Conservation (phyloP, 2,113 vertebrate species). For the Pseudorhombus dupliciocellatus region DNA sequence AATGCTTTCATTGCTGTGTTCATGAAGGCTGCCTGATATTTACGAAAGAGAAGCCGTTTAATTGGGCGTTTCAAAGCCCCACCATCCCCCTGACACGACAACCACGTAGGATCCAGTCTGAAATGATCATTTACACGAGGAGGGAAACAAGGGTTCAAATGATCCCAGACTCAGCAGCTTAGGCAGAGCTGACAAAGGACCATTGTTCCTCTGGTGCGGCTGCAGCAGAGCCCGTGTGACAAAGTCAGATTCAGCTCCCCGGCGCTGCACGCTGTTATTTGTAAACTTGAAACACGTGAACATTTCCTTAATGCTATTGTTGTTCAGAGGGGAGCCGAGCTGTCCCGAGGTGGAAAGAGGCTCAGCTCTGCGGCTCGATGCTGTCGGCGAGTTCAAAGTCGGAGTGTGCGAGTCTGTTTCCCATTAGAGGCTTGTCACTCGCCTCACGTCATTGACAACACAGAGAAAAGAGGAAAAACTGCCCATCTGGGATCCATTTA, state of each 20-base stretch:
- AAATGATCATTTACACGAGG: slow-evolving; percentile 42
- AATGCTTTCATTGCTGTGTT: not conserved
- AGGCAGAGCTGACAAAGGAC: slow-evolving; percentile 41
- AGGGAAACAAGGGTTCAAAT: slow-evolving; percentile 38
- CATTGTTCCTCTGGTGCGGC: slow-evolving; percentile 47
- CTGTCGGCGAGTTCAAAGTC: slow-evolving; percentile 78
- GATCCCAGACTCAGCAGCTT: slow-evolving; percentile 42
- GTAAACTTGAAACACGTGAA: slow-evolving; percentile 46
- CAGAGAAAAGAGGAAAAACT: slow-evolving; percentile 72
- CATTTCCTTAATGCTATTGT: slow-evolving; percentile 56
- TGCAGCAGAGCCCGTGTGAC: slow-evolving; percentile 34
- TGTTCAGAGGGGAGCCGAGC: slow-evolving; percentile 40
- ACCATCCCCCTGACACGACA: not conserved
- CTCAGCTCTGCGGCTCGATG: slow-evolving; percentile 19
- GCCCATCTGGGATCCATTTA: slow-evolving; percentile 86
- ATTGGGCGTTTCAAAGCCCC: slow-evolving; percentile 5
- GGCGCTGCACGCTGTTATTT: slow-evolving; percentile 16
- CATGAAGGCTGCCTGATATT: not conserved
- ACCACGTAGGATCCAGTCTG: slow-evolving; percentile 36
- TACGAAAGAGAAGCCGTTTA: not conserved
- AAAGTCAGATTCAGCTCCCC: slow-evolving; percentile 48
- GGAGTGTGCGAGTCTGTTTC: slow-evolving; percentile 77
- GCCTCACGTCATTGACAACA: slow-evolving; percentile 84
- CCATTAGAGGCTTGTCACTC: slow-evolving; percentile 83
- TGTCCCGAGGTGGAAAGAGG: slow-evolving; percentile 38